Evolutionary conservation across 2,888 invertebrate genomes (phyloP), one percentile per base, ranked within the genome.

Genomic region (Diarsia mendica): DNA sequence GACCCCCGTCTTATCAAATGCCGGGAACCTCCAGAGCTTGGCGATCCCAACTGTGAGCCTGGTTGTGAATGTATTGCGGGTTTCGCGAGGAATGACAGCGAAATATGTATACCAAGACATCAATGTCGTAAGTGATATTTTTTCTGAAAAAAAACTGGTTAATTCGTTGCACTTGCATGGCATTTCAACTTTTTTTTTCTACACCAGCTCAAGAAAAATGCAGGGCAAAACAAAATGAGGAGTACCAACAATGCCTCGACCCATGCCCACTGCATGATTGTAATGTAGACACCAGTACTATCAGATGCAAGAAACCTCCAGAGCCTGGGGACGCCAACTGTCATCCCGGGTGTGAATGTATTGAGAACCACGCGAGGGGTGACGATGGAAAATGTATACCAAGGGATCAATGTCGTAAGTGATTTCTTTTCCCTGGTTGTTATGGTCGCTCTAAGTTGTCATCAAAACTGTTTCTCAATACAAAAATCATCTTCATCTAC

Each of bases 11-110:
- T 88, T 3, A 89, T 91, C 65, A 64, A 67, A 11, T 92, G 92
- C 53, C 61, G 55, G 0, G 73, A 76, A 0, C 84, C 89, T 11
- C 93, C 90, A 11, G 39, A 88, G 44, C 83, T 86, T 13, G 92
- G 92, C 9, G 90, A 89, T 46, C 83, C 89, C 1, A 73, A 76
- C 1, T 89, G 91, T 72, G 2, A 79, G 9, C 81, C 89, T n/a
- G 89, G 86, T 0, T 94, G 94, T 72, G 79, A 91, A 6, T 94
- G 94, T 71, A 65, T 69, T 13, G 87, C 92, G 10, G 88, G 87
- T 15, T 86, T 82, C 46, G 75, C 85, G 0, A 89, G 87, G 23
- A 87, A 90, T 48, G 10, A 67, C 0, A 20, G 80, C 0, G 87
- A 81, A 3, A 53, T 83, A 0, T 91, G 91, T 72, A 79, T 91